Evolutionary conservation across 2,797 vertebrate species (phyloP).

Genomic region (Protonibea diacanthus): DNA sequence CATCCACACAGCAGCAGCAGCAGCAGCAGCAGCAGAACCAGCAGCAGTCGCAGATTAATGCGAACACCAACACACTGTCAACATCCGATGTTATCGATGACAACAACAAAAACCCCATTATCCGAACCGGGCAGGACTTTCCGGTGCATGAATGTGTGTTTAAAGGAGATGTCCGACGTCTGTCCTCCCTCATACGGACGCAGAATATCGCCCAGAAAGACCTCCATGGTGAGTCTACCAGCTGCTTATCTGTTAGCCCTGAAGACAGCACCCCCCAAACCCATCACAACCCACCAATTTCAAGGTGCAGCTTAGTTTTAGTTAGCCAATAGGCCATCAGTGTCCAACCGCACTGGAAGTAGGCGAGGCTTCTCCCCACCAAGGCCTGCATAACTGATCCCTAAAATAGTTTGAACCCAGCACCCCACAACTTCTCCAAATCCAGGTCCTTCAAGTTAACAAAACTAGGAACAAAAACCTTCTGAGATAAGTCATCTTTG

Average conservation of each 20-base stretch:
- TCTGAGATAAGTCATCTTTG: not conserved
- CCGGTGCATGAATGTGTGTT: slow-evolving; percentile 98
- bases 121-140: slow-evolving; percentile 84
- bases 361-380: slow-evolving; percentile 54
- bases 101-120: slow-evolving; percentile 85
- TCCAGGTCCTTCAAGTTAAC: not conserved
- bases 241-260: not conserved
- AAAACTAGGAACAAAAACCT: not conserved
- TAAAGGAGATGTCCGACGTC: slow-evolving; percentile 93
- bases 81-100: slow-evolving; percentile 80
- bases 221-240: slow-evolving; percentile 90
- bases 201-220: slow-evolving; percentile 98
- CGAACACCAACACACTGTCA: slow-evolving; percentile 79
- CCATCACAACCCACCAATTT: not conserved
- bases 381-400: slow-evolving; percentile 44
- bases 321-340: slow-evolving; percentile 44
- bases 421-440: not conserved
- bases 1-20: slow-evolving; percentile 77
- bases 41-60: slow-evolving; percentile 80
- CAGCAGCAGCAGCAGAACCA: slow-evolving; percentile 66
- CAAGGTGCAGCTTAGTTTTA: slow-evolving; percentile 35
- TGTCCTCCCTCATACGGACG: slow-evolving; percentile 96
- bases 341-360: slow-evolving; percentile 19
- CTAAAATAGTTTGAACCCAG: not conserved
- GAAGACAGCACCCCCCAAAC: not conserved